Evolutionary conservation across 2,888 invertebrate genomes (phyloP), one percentile per base, ranked within the genome.

Genomic region (Lutraria lutraria): DNA sequence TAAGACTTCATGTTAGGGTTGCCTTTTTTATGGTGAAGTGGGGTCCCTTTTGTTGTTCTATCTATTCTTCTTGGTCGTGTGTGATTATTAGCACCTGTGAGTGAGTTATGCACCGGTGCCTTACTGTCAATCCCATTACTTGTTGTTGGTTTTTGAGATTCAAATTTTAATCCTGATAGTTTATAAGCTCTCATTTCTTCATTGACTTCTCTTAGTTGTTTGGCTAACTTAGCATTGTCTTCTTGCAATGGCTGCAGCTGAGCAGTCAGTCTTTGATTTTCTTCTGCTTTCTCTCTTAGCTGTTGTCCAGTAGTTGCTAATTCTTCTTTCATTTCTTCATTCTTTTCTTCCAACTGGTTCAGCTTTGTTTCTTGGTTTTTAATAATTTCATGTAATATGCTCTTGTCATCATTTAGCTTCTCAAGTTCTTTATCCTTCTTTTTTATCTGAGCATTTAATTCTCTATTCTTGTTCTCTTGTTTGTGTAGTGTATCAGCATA

Each of bases 401-500:
- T 8, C 34, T 72, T 80, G n/a, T 80, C 52, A 34, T 79, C 72
- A 21, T 21, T 56, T 56, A 43, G 19, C 25, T 79, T 56, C 13
- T 56, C 56, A 60, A 80, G n/a, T 80, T 85, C 85, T 25, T 2
- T 56, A 16, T 79, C 85, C 56, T 60, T 85, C n/a, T 31, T 15
- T n/a, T 56, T 34, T 43, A 81, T 31, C 54, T 83, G 54, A 16
- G 72, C 79, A 29, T 13, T 53, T 16, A 54, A 76, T 52, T 88
- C 63, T 82, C 89, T 86, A 34, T 84, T 79, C 29, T 72, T 92
- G 13, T 89, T 82, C 72, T 92, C 86, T 1, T 90, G 82, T 63
- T 92, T 92, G 0, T 87, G 84, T 25, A 89, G 85, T 29, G 90
- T 81, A 25, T 88, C 81, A 68, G 86, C 81, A 81, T 89, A 87